Evolutionary conservation across 2,888 invertebrate genomes (phyloP).

Genomic region (Agonopterix heracliana): DNA sequence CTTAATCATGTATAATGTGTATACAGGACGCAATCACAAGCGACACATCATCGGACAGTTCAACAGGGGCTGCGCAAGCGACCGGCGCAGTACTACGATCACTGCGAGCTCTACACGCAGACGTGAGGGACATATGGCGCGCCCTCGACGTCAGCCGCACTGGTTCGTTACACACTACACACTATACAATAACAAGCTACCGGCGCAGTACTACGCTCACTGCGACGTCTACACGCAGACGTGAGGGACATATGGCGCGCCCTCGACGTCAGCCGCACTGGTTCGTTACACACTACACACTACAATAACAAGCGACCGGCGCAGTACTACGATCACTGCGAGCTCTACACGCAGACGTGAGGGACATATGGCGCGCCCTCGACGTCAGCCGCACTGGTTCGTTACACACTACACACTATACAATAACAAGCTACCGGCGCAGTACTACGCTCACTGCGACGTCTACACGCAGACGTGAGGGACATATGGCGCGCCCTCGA

Average conservation of each 20-base stretch:
- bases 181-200: conserved; percentile 14
- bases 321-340: conserved; percentile 52
- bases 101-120: conserved; percentile 43
- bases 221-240: conserved; percentile 46
- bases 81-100: conserved; percentile 55
- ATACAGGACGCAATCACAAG: conserved; percentile 48
- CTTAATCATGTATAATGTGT: no score
- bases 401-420: neutral
- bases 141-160: conserved; percentile 43
- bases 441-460: conserved; percentile 47
- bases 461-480: conserved; percentile 47
- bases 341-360: conserved; percentile 46
- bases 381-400: conserved; percentile 45
- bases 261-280: conserved; percentile 39
- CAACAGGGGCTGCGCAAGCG: conserved; percentile 23
- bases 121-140: conserved; percentile 50
- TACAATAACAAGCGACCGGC: conserved; percentile 38
- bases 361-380: conserved; percentile 50
- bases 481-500: conserved; percentile 54
- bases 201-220: conserved; percentile 53
- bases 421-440: conserved; percentile 35
- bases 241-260: no score
- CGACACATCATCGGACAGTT: conserved; percentile 50
- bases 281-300: conserved; percentile 19
- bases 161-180: conserved; percentile 21